phyloP scores from a whole-genome alignment of 2,113 vertebrate species.

The Callipepla squamata region DNA sequence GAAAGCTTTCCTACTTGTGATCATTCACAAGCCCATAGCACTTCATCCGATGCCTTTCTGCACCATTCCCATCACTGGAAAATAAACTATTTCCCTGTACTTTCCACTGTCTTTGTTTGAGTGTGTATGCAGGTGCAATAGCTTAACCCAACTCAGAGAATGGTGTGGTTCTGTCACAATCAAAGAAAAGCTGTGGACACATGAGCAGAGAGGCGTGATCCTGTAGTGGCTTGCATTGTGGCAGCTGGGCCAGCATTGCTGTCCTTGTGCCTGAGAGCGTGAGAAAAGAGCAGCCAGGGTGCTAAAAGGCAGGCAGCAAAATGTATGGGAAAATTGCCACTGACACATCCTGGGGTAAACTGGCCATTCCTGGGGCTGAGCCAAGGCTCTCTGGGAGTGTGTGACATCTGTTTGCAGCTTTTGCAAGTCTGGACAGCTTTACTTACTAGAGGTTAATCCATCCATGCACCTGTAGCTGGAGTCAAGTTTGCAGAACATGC shows the following conservation, averaged over 20 bases:
- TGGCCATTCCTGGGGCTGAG: not conserved
- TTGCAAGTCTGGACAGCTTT: not conserved
- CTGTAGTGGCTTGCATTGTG: fast-evolving
- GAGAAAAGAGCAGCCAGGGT: not conserved
- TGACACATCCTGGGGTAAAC: not conserved
- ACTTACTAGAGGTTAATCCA: not conserved
- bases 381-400: not conserved
- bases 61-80: not conserved
- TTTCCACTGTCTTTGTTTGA: fast-evolving
- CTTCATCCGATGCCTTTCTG: not conserved
- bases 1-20: not conserved
- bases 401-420: constrained; percentile 38
- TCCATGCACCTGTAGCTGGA: not conserved
- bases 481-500: not conserved
- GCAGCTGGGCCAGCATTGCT: not conserved
- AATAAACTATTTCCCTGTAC: not conserved
- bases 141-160: fast-evolving
- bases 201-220: not conserved
- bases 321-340: not conserved
- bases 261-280: not conserved
- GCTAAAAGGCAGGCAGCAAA: not conserved
- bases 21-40: fast-evolving
- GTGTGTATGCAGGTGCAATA: fast-evolving
- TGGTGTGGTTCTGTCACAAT: not conserved
- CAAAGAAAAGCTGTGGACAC: not conserved